A percentile compares a stretch with the other conserved stretches of the same genome.
These are phyloP conservation scores for Pollachius pollachius DNA, from an alignment of 2,113 vertebrate genomes.

Conservation along the genomic window DNA sequence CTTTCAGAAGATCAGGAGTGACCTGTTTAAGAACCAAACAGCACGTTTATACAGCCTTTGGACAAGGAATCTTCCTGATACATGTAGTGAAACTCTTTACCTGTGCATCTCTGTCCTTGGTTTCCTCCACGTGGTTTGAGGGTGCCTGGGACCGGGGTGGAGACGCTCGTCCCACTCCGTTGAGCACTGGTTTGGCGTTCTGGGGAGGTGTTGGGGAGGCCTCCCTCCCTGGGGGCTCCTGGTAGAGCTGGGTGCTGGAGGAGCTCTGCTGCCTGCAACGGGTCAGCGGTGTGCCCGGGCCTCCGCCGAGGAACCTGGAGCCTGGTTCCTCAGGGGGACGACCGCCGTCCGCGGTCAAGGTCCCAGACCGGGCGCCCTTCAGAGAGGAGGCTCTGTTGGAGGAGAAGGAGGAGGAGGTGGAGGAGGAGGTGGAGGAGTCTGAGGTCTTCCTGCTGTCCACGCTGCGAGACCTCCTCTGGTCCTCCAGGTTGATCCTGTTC, in stretches of 20 bases:
- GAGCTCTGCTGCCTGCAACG: constrained; percentile 27
- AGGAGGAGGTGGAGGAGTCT: constrained; percentile 59
- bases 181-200: constrained; percentile 24
- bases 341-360: constrained; percentile 20
- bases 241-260: constrained; percentile 15
- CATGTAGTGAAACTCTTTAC: constrained; percentile 43
- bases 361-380: constrained; percentile 31
- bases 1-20: constrained; percentile 94
- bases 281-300: constrained; percentile 8
- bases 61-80: neutral
- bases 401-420: constrained; percentile 52
- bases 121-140: constrained; percentile 28
- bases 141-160: constrained; percentile 20
- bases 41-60: constrained; percentile 39
- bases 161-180: constrained; percentile 26
- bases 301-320: constrained; percentile 38
- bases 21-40: constrained; percentile 75
- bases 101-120: constrained; percentile 61
- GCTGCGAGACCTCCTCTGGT: constrained; percentile 84
- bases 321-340: constrained; percentile 55
- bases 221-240: constrained; percentile 29
- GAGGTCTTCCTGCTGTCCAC: constrained; percentile 72
- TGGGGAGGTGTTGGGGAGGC: constrained; percentile 2
- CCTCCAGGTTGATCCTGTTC: constrained; percentile 77
- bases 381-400: constrained; percentile 58